Evolutionary conservation across 2,113 vertebrate genomes (phyloP).

Genomic region (Crotalus horridus): DNA sequence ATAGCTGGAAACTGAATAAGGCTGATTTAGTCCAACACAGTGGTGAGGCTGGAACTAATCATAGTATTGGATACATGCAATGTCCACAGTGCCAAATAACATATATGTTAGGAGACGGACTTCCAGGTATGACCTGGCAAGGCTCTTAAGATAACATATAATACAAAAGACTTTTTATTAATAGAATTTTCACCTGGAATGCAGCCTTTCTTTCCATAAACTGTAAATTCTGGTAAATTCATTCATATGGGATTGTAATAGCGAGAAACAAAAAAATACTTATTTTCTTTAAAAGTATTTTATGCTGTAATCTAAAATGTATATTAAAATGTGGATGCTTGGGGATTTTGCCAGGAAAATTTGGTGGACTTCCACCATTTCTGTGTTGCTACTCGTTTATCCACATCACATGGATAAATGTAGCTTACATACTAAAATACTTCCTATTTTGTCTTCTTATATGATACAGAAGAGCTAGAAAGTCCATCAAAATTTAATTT

Average conservation of each 20-base stretch:
- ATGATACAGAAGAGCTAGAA: accelerated
- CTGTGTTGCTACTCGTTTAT: neutral
- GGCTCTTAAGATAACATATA: neutral
- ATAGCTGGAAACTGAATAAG: neutral
- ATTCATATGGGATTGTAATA: neutral
- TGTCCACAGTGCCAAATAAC: neutral
- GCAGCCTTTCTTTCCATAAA: neutral
- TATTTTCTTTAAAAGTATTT: neutral
- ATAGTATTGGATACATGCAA: neutral
- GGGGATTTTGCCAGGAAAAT: neutral
- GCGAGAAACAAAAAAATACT: neutral
- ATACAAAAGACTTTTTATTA: neutral
- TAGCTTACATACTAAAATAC: neutral
- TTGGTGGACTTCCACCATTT: neutral
- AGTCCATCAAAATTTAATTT: neutral
- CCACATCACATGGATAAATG: neutral
- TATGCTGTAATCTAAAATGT: neutral
- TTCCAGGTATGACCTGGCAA: neutral
- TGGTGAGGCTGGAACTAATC: neutral
- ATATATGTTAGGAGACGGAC: neutral
- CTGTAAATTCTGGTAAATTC: neutral
- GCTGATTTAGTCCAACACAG: neutral
- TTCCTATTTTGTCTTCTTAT: neutral
- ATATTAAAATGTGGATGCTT: neutral
- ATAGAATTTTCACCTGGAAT: neutral